Base-by-base conservation (phyloP, 2,113 vertebrate genomes). In the Calonectris borealis region DNA sequence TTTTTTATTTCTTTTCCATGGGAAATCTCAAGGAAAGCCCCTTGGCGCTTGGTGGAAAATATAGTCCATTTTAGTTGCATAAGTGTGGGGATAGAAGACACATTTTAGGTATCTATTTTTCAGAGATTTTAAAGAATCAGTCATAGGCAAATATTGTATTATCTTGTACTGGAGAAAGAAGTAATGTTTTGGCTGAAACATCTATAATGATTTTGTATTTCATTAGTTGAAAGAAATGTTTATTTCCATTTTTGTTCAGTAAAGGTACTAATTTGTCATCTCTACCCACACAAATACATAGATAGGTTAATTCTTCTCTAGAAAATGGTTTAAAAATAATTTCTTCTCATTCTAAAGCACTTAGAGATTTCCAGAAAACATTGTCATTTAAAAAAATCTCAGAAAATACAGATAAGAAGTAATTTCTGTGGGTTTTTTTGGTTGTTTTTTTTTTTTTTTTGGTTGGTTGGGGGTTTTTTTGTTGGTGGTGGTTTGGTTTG, bases 1-100 rank as follows among this genome's bases (percentile, higher is more conserved):
- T 48, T 65, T 70, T n/a, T 17, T 3, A 21, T 42, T 22, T 55
- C 48, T 44, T 54, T 62, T n/a, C 24, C 7, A 42, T 16, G 12
- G 26, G 40, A 83, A 72, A 60, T 66, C 17, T 60, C 46, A 75
- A 81, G 55, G 36, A 51, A 81, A 62, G 13, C 19, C n/a, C 11
- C 36, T 44, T 51, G 42, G 44, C 20, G 42, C n/a, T 26, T n/a
- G n/a, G 13, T 42, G 25, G n/a, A 75, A 85, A 55, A 60, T 24
- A 16, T 1, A n/a, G 26, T 21, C 44, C 2, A 0, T 9, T 48
- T 58, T 26, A 85, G 12, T 26, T 84, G 44, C 8, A 0, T 16
- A 38, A 54, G 21, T 38, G 32, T 71, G n/a, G 8, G 51, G 24
- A 54, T 4, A 54, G 32, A 69, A 76, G 21, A 54, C 17, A 58